Conservation (phyloP, 2,797 vertebrate species). For the Sphenodon punctatus region DNA sequence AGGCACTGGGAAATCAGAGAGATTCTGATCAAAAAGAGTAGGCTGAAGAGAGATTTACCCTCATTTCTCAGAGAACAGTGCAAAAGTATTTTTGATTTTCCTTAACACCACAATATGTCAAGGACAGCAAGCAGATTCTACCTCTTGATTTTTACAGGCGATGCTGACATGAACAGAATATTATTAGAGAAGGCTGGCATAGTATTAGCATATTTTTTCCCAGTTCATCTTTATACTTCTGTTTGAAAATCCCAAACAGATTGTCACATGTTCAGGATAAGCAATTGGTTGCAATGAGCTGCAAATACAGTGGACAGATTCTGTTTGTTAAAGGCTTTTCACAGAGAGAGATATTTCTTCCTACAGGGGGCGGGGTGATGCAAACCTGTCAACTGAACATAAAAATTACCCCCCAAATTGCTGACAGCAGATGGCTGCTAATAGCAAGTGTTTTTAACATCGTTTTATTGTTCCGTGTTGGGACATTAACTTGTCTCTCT, state of each 20-base stretch:
- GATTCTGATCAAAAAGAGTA: constrained; percentile 50
- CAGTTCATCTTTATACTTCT: neutral
- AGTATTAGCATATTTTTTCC: constrained; percentile 34
- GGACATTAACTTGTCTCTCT: constrained; percentile 56
- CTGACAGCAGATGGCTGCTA: constrained; percentile 70
- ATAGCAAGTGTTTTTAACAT: constrained; percentile 72
- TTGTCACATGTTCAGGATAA: neutral
- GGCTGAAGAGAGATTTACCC: constrained; percentile 30
- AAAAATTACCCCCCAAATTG: constrained; percentile 65
- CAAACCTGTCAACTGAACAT: constrained; percentile 65
- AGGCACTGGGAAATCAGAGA: neutral
- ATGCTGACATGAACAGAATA: constrained; percentile 40
- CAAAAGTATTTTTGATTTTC: constrained; percentile 62
- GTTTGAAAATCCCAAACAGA: constrained; percentile 16
- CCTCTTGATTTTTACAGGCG: constrained; percentile 63
- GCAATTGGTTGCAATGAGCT: neutral
- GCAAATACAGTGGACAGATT: neutral
- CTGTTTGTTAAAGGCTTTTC: constrained; percentile 21
- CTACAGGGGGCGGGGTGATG: constrained; percentile 27
- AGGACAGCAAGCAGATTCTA: constrained; percentile 47
- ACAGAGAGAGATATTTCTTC: constrained; percentile 17
- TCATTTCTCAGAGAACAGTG: constrained; percentile 18
- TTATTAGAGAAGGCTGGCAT: constrained; percentile 32
- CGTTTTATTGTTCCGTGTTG: constrained; percentile 69
- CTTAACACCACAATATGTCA: constrained; percentile 56